Base-by-base conservation (phyloP, 2,797 vertebrate genomes). In the Scarus forsteni region DNA sequence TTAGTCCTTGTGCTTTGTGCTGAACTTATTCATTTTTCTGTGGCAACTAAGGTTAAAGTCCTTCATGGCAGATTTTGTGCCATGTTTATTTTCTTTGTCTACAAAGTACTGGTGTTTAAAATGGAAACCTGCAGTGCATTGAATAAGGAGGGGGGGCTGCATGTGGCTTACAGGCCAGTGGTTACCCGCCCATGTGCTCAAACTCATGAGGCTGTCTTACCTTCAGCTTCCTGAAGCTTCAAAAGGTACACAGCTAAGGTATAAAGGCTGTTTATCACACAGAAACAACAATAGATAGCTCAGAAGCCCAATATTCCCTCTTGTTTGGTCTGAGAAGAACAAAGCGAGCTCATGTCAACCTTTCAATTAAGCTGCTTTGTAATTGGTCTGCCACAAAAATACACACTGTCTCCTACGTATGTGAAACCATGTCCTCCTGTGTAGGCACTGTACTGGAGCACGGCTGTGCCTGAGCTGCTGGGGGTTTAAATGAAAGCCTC, bases 401-500 rank as follows among this genome's bases (percentile, higher is more conserved):
- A 80, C 67, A 77, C 48, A 15, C 27, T 27, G 27, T 75, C 73
- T 76, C 66, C 82, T 83, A 71, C 56, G 13, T 53, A 70, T 86
- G 77, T 73, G 53, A 85, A 87, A 83, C 52, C 65, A 35, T 72
- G 76, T 73, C 12, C 65, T 80, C 66, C 38, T 38, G 61, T 81
- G 84, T 79, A 77, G 75, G 71, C 78, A 58, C 75, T 66, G 61
- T 66, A n/a, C 58, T 52, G 66, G 64, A 78, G 74, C 64, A 35
- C 69, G 66, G 75, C 66, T 83, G 77, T 56, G 78, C 79, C 66
- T 75, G 63, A 76, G 70, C 79, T 54, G 85, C 67, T 48, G 67
- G 72, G 27, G 60, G 58, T 80, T 85, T 84, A 85, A 73, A 89
- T 79, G 49, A 86, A 85, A 84, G 73, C 73, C 67, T 84, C 74